These are phyloP conservation scores for Eurytoma californica DNA, from an alignment of 2,888 invertebrate species.

Conservation along the genomic window DNA sequence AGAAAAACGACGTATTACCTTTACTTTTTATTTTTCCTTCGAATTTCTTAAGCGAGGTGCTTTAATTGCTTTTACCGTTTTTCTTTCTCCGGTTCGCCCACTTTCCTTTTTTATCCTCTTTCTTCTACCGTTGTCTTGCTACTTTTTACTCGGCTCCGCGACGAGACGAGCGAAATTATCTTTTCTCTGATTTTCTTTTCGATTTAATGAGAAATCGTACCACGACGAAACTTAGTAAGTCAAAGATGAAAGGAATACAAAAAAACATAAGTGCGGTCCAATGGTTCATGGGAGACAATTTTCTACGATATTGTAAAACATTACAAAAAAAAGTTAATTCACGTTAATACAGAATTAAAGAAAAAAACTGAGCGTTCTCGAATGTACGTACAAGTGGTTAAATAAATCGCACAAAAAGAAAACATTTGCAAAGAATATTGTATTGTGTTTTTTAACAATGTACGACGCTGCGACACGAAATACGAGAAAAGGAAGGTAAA, in stretches of 20 bases:
- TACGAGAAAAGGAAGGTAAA: neutral
- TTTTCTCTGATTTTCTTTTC: slow-evolving; percentile 13
- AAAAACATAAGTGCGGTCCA: slow-evolving; percentile 67
- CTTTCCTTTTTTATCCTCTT: slow-evolving; percentile 17
- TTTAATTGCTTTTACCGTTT: slow-evolving; percentile 31
- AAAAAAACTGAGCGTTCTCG: slow-evolving; percentile 21
- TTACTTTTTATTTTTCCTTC: slow-evolving; percentile 27
- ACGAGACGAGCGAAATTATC: slow-evolving; percentile 8
- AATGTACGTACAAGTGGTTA: slow-evolving; percentile 53
- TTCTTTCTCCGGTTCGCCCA: slow-evolving; percentile 3
- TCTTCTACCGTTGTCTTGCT: slow-evolving; percentile 13
- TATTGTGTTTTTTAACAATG: too few species aligned
- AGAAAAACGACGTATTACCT: slow-evolving; percentile 21
- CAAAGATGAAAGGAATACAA: slow-evolving; percentile 11
- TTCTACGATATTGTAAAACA: slow-evolving; percentile 61
- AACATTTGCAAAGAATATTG: neutral
- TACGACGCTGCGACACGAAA: too few species aligned
- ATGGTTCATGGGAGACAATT: slow-evolving; percentile 74
- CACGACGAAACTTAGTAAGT: slow-evolving; percentile 28
- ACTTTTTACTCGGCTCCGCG: slow-evolving; percentile 20
- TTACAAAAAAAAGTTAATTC: slow-evolving; percentile 27
- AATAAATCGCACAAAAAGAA: slow-evolving; percentile 50
- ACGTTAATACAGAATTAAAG: slow-evolving; percentile 25
- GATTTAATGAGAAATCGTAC: neutral
- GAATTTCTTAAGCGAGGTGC: slow-evolving; percentile 37